Evolutionary conservation across 2,113 vertebrate species (phyloP).

Genomic region (Epinephelus lanceolatus): DNA sequence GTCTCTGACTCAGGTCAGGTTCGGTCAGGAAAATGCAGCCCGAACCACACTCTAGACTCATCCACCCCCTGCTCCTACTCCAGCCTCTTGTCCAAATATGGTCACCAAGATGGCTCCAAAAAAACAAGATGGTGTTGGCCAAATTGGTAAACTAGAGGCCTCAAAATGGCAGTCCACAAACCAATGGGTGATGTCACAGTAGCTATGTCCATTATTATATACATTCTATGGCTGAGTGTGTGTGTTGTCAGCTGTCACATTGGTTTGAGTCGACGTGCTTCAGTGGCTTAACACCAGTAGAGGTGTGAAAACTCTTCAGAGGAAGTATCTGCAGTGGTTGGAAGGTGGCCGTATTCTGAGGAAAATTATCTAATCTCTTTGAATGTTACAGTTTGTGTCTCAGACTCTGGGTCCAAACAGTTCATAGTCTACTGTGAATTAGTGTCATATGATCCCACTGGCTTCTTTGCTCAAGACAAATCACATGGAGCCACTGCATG

Average conservation of each 20-base stretch:
- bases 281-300: neutral
- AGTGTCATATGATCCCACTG: conserved; percentile 43
- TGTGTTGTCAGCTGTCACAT: conserved; percentile 15
- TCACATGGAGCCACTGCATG: conserved; percentile 27
- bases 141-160: no score
- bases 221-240: neutral
- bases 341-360: neutral
- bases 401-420: conserved; percentile 4
- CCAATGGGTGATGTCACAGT: no score
- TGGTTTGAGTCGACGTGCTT: conserved; percentile 10
- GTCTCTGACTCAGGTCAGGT: no score
- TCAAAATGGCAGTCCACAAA: no score
- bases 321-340: neutral
- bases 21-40: no score
- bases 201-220: no score
- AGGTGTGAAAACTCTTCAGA: neutral
- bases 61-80: no score
- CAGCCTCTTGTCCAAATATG: no score
- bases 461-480: conserved; percentile 33
- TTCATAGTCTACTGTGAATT: conserved; percentile 33
- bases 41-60: no score
- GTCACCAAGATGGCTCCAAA: no score
- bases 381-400: neutral
- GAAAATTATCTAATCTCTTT: conserved; percentile 3
- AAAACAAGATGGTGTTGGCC: no score